A percentile compares a stretch with the other conserved stretches of the same genome.
phyloP scores from a whole-genome alignment of 2,797 vertebrate species.

The Cyprinella venusta region DNA sequence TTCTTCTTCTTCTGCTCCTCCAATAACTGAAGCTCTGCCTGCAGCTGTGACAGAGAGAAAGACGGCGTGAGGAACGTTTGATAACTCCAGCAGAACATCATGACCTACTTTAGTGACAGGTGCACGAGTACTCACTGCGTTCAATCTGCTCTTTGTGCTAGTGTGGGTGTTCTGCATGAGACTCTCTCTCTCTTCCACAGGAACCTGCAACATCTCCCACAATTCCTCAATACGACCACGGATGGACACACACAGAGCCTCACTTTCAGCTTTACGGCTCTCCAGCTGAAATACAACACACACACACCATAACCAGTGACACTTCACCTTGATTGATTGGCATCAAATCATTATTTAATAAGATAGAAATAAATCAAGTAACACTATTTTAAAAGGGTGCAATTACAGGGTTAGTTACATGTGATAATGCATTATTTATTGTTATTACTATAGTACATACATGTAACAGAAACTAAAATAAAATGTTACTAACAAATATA shows the following conservation, averaged over 20 bases:
- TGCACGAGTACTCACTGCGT: slow-evolving; percentile 79
- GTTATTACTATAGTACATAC: not conserved
- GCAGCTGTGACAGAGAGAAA: slow-evolving; percentile 71
- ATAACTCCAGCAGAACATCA: not conserved
- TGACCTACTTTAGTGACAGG: not conserved
- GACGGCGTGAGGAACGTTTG: not conserved
- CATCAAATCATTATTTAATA: not conserved
- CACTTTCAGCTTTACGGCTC: slow-evolving; percentile 77
- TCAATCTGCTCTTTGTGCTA: slow-evolving; percentile 78
- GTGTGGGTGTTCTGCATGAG: slow-evolving; percentile 75
- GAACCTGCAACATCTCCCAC: slow-evolving; percentile 87
- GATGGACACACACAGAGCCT: slow-evolving; percentile 75
- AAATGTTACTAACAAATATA: too few relatives aligned
- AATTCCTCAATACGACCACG: slow-evolving; percentile 81
- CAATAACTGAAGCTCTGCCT: slow-evolving; percentile 80
- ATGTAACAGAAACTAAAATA: not conserved
- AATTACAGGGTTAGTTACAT: not conserved
- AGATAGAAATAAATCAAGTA: not conserved
- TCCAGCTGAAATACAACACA: slow-evolving; percentile 78
- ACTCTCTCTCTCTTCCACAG: slow-evolving; percentile 79
- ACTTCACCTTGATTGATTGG: not conserved
- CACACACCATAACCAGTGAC: not conserved
- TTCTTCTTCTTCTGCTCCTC: slow-evolving; percentile 88
- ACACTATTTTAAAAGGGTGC: too few relatives aligned
- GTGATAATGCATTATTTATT: not conserved